Conservation (phyloP, 1,140 invertebrate genomes). For the Muscidifurax raptorellus region DNA sequence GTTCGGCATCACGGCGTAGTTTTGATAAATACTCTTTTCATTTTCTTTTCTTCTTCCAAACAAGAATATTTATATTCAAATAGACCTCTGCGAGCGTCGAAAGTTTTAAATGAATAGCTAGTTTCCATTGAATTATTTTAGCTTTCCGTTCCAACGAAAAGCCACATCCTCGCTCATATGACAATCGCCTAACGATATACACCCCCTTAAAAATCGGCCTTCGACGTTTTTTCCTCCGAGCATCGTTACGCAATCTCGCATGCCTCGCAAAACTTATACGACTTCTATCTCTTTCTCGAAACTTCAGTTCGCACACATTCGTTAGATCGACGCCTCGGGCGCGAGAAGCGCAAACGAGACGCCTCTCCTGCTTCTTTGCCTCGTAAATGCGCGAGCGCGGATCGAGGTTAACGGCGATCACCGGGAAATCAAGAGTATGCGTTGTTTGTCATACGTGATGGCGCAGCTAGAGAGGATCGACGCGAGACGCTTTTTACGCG, state of each 20-base stretch:
- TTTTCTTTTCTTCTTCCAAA: not conserved
- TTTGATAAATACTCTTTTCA: not conserved
- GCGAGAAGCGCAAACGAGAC: not conserved
- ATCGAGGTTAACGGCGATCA: constrained; percentile 19
- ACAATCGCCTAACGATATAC: no score
- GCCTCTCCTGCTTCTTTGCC: not conserved
- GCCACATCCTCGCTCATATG: no score
- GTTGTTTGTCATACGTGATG: constrained; percentile 15
- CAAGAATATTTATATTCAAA: not conserved
- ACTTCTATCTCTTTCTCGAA: not conserved
- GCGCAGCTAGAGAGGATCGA: not conserved
- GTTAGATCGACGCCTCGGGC: not conserved
- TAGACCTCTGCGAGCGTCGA: not conserved
- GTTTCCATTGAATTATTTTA: no score
- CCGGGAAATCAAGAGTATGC: not conserved
- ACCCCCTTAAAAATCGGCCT: no score
- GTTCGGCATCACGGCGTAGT: not conserved
- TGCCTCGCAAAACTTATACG: no score
- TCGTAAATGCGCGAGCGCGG: not conserved
- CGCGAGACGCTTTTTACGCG: not conserved
- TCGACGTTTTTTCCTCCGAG: no score
- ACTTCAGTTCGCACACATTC: not conserved
- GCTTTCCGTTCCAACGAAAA: no score
- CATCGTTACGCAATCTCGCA: not conserved
- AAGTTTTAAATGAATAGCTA: no score